Conservation (phyloP, 2,113 vertebrate species). For the Cisticola juncidis region DNA sequence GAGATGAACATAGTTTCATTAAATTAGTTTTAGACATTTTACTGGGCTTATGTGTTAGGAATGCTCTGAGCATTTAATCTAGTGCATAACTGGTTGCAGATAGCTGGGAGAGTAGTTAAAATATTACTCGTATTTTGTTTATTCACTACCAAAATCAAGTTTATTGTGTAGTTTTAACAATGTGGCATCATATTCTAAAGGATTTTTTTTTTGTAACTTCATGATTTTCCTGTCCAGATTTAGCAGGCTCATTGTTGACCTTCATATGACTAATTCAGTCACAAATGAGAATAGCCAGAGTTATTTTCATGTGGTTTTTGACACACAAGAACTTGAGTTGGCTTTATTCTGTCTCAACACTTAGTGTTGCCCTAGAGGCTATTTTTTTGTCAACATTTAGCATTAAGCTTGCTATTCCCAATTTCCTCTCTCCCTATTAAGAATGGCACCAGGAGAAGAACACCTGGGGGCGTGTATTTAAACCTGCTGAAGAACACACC, state of each 20-base stretch:
- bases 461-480: constrained; percentile 94
- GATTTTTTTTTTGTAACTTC: neutral
- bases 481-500: constrained; percentile 93
- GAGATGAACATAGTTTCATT: neutral
- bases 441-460: constrained; percentile 92
- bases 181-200: neutral
- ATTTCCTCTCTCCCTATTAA: constrained; percentile 50
- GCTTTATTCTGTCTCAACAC: neutral
- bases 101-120: neutral
- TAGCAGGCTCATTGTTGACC: neutral
- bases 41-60: neutral
- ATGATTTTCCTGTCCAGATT: neutral
- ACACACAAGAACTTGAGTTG: neutral
- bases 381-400: neutral
- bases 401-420: neutral
- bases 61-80: neutral
- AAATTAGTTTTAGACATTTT: neutral
- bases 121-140: fast-evolving
- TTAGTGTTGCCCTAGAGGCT: neutral
- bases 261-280: neutral
- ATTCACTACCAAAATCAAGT: neutral
- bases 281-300: neutral
- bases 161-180: neutral
- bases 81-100: neutral
- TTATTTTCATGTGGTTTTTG: neutral